phyloP scores from a whole-genome alignment of 2,888 invertebrate genomes.

The Napeogenes inachia region DNA sequence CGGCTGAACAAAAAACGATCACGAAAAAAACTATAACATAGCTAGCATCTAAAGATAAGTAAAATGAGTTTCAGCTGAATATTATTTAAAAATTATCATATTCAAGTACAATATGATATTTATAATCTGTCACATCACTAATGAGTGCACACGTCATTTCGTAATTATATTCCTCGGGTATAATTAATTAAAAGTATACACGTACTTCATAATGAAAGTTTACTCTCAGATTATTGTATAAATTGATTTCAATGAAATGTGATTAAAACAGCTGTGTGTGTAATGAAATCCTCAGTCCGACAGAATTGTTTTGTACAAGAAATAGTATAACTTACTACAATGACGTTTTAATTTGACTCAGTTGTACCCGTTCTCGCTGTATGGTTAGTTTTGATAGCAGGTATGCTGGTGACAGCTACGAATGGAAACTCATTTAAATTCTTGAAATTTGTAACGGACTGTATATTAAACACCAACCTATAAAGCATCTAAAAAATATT shows the following conservation, averaged over 20 bases:
- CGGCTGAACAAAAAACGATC: not conserved
- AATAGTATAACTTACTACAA: constrained; percentile 45
- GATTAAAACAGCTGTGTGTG: constrained; percentile 13
- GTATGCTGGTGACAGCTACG: constrained; percentile 24
- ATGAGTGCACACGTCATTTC: not conserved
- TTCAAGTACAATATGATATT: not conserved
- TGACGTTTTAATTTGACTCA: constrained; percentile 69
- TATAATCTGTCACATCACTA: not conserved
- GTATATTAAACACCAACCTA: no score
- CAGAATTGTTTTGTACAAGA: constrained; percentile 19
- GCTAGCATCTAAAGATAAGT: no score
- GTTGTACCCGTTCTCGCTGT: constrained; percentile 39
- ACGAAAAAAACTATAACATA: not conserved
- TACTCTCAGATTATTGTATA: not conserved
- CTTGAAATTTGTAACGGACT: not conserved
- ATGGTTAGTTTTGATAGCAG: constrained; percentile 21
- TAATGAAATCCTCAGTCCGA: constrained; percentile 22
- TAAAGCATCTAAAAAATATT: no score
- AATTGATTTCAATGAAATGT: constrained; percentile 12
- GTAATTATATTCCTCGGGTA: not conserved
- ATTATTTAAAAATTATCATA: no score
- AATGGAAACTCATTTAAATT: constrained; percentile 12
- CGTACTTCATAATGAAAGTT: constrained; percentile 10
- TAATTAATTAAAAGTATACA: not conserved
- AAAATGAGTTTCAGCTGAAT: no score